Percentiles rank a stretch among this genome's conserved stretches.
Conservation (phyloP, 2,797 vertebrate species). For the Chelmon rostratus region DNA sequence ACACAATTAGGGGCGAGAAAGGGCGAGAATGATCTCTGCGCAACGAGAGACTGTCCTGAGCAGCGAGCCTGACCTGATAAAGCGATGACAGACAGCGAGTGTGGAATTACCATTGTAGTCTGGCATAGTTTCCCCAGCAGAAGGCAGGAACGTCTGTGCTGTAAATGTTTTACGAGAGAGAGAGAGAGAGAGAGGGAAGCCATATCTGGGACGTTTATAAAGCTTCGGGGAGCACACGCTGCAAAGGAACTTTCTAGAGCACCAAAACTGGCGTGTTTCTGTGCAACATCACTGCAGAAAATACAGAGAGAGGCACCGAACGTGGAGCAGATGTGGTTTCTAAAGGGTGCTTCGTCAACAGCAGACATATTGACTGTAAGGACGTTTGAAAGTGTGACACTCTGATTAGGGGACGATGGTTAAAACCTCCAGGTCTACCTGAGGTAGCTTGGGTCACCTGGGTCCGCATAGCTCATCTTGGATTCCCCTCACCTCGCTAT, state of each 20-base stretch:
- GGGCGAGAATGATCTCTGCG: constrained; percentile 18
- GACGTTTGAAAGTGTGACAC: constrained; percentile 1
- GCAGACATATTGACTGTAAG: neutral
- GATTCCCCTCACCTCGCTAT: constrained; percentile 23
- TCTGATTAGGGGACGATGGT: neutral
- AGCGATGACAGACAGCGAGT: constrained; percentile 53
- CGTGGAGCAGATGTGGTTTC: neutral
- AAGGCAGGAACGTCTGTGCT: constrained; percentile 78
- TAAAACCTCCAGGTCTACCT: constrained; percentile 8
- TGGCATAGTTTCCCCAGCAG: constrained; percentile 78
- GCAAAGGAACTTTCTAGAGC: constrained; percentile 53
- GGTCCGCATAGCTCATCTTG: constrained; percentile 27
- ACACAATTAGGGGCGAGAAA: too few species aligned
- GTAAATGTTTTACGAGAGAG: constrained; percentile 82
- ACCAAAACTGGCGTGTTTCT: constrained; percentile 25
- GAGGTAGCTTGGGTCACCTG: constrained; percentile 20
- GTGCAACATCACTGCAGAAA: neutral
- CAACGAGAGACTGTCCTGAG: constrained; percentile 33
- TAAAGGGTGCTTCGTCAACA: neutral
- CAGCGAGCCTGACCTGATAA: constrained; percentile 52
- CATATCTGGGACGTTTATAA: constrained; percentile 73
- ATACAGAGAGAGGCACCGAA: neutral
- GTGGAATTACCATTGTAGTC: constrained; percentile 60
- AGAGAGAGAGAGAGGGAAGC: constrained; percentile 51
- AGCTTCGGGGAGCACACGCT: constrained; percentile 60